A percentile compares a stretch with the other conserved stretches of the same genome.
Evolutionary conservation across 2,113 vertebrate species (phyloP).

Genomic region (Cyanocitta stelleri): DNA sequence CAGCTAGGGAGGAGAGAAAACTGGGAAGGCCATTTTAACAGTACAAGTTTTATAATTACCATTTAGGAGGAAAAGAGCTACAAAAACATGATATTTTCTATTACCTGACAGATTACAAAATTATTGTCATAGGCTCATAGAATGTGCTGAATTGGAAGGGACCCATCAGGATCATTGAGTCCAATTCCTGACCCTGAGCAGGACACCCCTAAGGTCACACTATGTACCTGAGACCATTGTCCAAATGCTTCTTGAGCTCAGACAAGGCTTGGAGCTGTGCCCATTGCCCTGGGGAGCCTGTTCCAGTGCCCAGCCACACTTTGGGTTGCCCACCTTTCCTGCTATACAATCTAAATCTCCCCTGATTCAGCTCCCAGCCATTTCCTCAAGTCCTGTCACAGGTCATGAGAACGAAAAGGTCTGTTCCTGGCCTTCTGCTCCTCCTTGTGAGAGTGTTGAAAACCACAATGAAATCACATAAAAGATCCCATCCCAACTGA

Average conservation of each 20-base stretch:
- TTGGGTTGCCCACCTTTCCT: background rate
- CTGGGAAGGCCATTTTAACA: background rate
- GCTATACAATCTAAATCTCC: background rate
- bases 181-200: background rate
- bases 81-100: background rate
- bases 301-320: background rate
- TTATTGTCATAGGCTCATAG: fast-evolving
- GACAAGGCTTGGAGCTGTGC: background rate
- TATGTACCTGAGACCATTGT: background rate
- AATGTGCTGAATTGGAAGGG: background rate
- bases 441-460: background rate
- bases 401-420: fast-evolving
- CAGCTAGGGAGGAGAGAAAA: background rate
- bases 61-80: background rate
- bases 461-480: fast-evolving
- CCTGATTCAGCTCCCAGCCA: background rate
- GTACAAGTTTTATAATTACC: background rate
- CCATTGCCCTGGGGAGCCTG: background rate
- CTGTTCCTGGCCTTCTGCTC: background rate
- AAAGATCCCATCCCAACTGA: background rate
- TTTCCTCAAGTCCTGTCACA: background rate
- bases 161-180: background rate
- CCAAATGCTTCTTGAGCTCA: background rate
- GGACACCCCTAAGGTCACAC: background rate
- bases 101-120: background rate